Conservation (phyloP, 2,888 invertebrate genomes). For the Laothoe populi region DNA sequence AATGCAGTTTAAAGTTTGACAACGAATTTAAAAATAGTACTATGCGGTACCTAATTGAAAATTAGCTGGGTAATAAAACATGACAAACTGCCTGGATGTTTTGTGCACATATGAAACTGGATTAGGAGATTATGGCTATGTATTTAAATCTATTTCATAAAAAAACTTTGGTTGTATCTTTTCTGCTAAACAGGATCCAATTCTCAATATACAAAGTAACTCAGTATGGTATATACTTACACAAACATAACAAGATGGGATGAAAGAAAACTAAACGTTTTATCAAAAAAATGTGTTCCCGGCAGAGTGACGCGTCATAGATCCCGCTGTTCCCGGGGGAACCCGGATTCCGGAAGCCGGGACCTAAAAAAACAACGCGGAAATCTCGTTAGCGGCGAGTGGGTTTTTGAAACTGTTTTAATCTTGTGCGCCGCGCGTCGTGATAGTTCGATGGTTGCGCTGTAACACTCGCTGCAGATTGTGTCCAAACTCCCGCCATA, state of each 20-base stretch:
- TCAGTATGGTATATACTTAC: not conserved
- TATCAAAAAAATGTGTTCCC: not conserved
- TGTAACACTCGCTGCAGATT: not conserved
- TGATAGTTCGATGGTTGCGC: not conserved
- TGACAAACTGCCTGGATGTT: too few relatives aligned
- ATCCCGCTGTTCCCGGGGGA: not conserved
- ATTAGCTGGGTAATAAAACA: too few relatives aligned
- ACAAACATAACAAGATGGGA: constrained; percentile 5
- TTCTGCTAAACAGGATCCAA: too few relatives aligned
- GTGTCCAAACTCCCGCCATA: too few relatives aligned
- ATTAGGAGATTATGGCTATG: too few relatives aligned
- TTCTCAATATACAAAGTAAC: not conserved
- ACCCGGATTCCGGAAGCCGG: not conserved
- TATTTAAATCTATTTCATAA: too few relatives aligned
- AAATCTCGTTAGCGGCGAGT: constrained; percentile 3
- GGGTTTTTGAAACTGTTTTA: constrained; percentile 7
- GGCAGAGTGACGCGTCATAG: not conserved
- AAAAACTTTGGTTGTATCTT: too few relatives aligned
- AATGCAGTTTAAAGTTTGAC: too few relatives aligned
- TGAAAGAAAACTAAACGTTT: not conserved
- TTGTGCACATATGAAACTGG: too few relatives aligned
- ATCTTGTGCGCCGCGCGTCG: not conserved
- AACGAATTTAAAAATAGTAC: too few relatives aligned
- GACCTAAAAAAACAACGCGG: not conserved
- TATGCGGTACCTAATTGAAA: too few relatives aligned